Conservation (phyloP, 2,113 vertebrate genomes). For the Amphilophus citrinellus region DNA sequence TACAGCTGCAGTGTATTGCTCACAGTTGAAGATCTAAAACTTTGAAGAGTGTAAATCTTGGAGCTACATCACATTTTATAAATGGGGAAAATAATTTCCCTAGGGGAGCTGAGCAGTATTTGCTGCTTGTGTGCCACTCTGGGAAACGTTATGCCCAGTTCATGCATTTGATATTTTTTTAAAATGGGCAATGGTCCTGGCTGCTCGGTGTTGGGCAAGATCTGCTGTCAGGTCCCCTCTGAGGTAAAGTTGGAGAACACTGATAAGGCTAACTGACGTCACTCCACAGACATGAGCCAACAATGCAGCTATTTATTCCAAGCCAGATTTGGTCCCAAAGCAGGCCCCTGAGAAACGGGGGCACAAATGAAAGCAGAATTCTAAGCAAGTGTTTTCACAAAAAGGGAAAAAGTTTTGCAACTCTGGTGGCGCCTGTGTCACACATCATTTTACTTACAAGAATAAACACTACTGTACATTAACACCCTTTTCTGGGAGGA, state of each 20-base stretch:
- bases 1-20: background rate
- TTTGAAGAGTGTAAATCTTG: background rate
- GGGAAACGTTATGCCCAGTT: background rate
- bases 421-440: background rate
- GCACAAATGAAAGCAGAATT: conserved; percentile 48
- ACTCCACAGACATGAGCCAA: conserved; percentile 58
- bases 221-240: conserved; percentile 44
- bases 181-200: conserved; percentile 14
- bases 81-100: background rate
- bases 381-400: conserved; percentile 31
- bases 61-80: background rate
- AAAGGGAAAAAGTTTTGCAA: conserved; percentile 19
- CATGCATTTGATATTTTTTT: conserved; percentile 4
- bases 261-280: conserved; percentile 68
- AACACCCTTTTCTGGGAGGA: background rate
- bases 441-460: background rate
- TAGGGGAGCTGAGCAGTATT: background rate
- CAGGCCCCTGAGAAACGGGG: conserved; percentile 52
- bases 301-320: conserved; percentile 68
- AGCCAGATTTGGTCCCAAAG: conserved; percentile 63
- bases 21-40: background rate
- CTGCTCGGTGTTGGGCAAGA: background rate
- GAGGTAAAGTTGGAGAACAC: conserved; percentile 55
- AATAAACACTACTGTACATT: background rate
- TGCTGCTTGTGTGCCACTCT: background rate